Evolutionary conservation across 1,140 invertebrate genomes (phyloP).

Genomic region (Palaemon carinicauda): DNA sequence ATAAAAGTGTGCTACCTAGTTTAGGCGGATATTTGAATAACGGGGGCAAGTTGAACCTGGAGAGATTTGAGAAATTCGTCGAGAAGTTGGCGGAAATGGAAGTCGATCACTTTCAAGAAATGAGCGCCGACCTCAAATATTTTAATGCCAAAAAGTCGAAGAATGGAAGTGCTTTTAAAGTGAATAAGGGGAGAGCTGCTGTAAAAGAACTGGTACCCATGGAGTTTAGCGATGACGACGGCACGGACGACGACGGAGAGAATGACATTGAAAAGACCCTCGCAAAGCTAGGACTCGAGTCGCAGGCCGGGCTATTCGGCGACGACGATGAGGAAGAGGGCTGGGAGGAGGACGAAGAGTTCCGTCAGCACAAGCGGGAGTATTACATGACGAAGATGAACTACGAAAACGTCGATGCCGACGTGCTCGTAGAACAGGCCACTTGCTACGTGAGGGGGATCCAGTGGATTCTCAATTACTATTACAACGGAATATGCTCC

Average conservation of each 20-base stretch:
- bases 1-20: constrained; percentile 84
- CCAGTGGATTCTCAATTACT: constrained; percentile 97
- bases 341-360: constrained; percentile 71
- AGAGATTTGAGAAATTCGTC: constrained; percentile 88
- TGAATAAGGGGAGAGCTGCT: constrained; percentile 39
- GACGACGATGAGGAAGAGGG: constrained; percentile 58
- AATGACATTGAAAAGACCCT: constrained; percentile 4
- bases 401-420: constrained; percentile 74
- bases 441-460: constrained; percentile 89
- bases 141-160: constrained; percentile 70
- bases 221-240: constrained; percentile 40
- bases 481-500: constrained; percentile 93
- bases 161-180: constrained; percentile 35
- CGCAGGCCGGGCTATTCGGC: constrained; percentile 25
- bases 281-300: constrained; percentile 19
- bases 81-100: constrained; percentile 80
- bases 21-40: constrained; percentile 96
- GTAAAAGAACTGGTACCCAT: constrained; percentile 21
- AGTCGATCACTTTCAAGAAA: constrained; percentile 83
- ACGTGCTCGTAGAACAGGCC: constrained; percentile 81
- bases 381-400: constrained; percentile 93
- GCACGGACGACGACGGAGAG: neutral
- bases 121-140: constrained; percentile 85
- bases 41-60: constrained; percentile 82
- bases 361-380: constrained; percentile 84